Evolutionary conservation across 2,113 vertebrate species (phyloP), one percentile per base, ranked within the genome.

Genomic region (Hypomesus transpacificus): DNA sequence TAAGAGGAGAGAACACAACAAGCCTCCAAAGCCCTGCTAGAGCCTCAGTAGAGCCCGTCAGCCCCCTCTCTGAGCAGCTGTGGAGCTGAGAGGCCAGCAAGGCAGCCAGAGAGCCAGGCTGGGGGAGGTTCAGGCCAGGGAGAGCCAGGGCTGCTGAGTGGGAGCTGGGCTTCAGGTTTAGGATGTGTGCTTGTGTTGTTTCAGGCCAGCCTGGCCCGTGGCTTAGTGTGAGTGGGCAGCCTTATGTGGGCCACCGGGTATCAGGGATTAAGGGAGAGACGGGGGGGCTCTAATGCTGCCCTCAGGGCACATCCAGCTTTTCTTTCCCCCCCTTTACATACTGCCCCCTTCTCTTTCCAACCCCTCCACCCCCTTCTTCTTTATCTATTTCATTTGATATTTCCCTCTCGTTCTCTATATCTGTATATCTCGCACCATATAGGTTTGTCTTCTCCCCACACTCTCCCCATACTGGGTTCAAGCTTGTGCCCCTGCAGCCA

Each of bases 301-400:
- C 85, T 80, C 66, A 68, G 74, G 78, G 84, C 77, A 87, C 61
- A 78, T 72, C 71, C 80, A 80, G 79, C 71, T 82, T 87, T 88
- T 84, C 75, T 88, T 69, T 65, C 70, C 74, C 77, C 78, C 80
- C 67, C 75, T 82, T 64, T 71, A 60, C 75, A 71, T 73, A 17
- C 34, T 31, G 50, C 69, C 31, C 71, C 21, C 22, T 26, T 26
- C 24, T 26, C 24, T 26, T 57, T 58, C 20, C 62, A 5, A 20
- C 34, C 11, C 3, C 6, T 16, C 52, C 52, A 14, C 52, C 13
- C 9, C 52, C 52, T 53, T 52, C 51, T 4, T 53, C 52, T 34
- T 34, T 34, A 34, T 34, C 31, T 8, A 34, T 34, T 34, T 34
- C 31, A 34, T 34, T 34, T 4, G 52, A 14, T 53, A 14, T 53